Conservation (phyloP, 1,140 invertebrate genomes). For the Drosophila ananassae region DNA sequence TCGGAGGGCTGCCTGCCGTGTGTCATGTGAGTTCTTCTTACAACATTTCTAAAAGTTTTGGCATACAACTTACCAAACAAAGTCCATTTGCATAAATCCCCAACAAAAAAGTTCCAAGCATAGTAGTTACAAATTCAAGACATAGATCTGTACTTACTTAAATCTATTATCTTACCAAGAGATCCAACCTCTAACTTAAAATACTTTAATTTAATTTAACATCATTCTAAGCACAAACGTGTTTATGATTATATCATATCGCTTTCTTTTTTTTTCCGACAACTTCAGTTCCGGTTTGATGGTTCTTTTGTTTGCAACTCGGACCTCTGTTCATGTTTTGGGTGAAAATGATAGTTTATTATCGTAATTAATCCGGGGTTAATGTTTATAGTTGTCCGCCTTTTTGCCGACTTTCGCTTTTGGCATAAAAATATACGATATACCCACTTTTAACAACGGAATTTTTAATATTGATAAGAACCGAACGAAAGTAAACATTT, state of each 20-base stretch:
- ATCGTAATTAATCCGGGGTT: constrained; percentile 72
- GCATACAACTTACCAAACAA: constrained; percentile 19
- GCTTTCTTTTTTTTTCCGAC: constrained; percentile 59
- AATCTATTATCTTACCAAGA: no score
- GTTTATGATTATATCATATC: constrained; percentile 36
- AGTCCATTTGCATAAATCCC: constrained; percentile 12
- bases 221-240: not conserved
- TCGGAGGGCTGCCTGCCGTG: not conserved
- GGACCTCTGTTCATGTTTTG: constrained; percentile 44
- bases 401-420: constrained; percentile 67
- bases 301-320: constrained; percentile 59
- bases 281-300: constrained; percentile 67
- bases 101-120: constrained; percentile 10
- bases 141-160: no score
- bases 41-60: constrained; percentile 43
- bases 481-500: constrained; percentile 22
- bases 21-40: constrained; percentile 54
- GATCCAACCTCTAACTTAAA: not conserved
- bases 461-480: constrained; percentile 49
- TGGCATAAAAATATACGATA: constrained; percentile 2
- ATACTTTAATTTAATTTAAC: not conserved
- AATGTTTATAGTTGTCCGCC: constrained; percentile 48
- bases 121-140: no score
- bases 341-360: constrained; percentile 77
- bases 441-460: constrained; percentile 25